Percentiles rank a stretch among this genome's conserved stretches.
phyloP scores from a whole-genome alignment of 1,140 invertebrate species.

The Drosophila mayri region DNA sequence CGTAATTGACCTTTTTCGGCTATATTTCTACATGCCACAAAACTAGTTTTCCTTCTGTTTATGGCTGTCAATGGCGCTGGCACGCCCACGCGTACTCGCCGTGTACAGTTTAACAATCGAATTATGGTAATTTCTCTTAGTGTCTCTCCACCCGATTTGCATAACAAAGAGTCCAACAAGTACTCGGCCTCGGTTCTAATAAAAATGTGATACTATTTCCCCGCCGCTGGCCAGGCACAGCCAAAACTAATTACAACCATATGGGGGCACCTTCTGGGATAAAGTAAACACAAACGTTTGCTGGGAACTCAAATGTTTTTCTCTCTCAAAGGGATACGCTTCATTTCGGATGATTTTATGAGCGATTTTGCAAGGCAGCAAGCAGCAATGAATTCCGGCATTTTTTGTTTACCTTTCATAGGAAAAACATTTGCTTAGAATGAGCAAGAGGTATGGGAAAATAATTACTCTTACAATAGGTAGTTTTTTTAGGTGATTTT shows the following conservation, averaged over 20 bases:
- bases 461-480: not conserved
- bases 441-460: too few species aligned
- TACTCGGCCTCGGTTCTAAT: slow-evolving; percentile 14
- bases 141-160: slow-evolving; percentile 64
- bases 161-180: slow-evolving; percentile 61
- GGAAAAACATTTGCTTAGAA: slow-evolving; percentile 6
- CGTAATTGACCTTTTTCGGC: slow-evolving; percentile 75
- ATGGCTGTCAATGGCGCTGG: slow-evolving; percentile 32
- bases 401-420: slow-evolving; percentile 31
- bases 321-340: slow-evolving; percentile 24
- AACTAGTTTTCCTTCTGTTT: slow-evolving; percentile 35
- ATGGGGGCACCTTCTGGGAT: slow-evolving; percentile 59
- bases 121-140: slow-evolving; percentile 48
- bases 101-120: slow-evolving; percentile 54
- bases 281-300: slow-evolving; percentile 51
- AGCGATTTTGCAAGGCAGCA: slow-evolving; percentile 30
- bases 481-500: not conserved
- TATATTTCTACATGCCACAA: slow-evolving; percentile 41
- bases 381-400: not conserved
- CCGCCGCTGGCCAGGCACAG: slow-evolving; percentile 31
- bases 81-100: slow-evolving; percentile 50
- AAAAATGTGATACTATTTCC: slow-evolving; percentile 44
- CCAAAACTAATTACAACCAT: slow-evolving; percentile 63
- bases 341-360: slow-evolving; percentile 45
- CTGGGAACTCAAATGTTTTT: slow-evolving; percentile 10